Percentiles rank a stretch among this genome's conserved stretches.
Conservation (phyloP, 2,888 invertebrate species). For the Ophion ellenae region DNA sequence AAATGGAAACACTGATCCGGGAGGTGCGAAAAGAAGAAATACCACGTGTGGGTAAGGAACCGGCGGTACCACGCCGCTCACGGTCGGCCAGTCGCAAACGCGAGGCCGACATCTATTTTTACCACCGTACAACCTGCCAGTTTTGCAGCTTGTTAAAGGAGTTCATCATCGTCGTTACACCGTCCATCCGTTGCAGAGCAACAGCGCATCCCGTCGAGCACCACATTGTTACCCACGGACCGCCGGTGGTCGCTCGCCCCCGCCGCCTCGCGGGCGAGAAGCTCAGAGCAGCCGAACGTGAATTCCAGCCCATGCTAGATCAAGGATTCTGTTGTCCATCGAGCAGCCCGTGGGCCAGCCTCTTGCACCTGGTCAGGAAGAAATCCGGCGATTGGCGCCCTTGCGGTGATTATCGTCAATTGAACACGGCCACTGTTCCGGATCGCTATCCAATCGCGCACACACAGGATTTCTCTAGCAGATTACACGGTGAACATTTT, state of each 20-base stretch:
- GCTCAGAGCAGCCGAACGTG: too few species aligned
- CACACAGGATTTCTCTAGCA: constrained; percentile 16
- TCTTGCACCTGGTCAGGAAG: too few species aligned
- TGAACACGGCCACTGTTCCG: too few species aligned
- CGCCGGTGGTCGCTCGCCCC: too few species aligned
- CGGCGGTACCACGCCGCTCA: not conserved
- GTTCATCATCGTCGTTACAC: constrained; percentile 12
- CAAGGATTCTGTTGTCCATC: too few species aligned
- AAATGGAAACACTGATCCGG: not conserved
- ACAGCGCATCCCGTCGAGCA: constrained; percentile 3
- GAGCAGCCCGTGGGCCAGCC: too few species aligned
- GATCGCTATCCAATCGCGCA: too few species aligned
- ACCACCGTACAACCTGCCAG: not conserved
- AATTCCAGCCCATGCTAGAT: too few species aligned
- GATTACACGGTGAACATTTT: too few species aligned
- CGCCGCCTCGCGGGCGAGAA: too few species aligned
- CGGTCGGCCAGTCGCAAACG: not conserved
- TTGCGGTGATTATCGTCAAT: too few species aligned
- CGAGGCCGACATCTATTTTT: not conserved
- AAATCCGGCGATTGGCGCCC: too few species aligned
- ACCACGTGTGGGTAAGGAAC: not conserved
- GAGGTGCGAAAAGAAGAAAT: not conserved
- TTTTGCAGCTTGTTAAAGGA: constrained; percentile 10
- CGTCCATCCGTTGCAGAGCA: not conserved
- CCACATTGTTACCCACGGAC: constrained; percentile 24